A percentile compares a stretch with the other conserved stretches of the same genome.
phyloP scores from a whole-genome alignment of 2,888 invertebrate species.

The Xestia xanthographa region DNA sequence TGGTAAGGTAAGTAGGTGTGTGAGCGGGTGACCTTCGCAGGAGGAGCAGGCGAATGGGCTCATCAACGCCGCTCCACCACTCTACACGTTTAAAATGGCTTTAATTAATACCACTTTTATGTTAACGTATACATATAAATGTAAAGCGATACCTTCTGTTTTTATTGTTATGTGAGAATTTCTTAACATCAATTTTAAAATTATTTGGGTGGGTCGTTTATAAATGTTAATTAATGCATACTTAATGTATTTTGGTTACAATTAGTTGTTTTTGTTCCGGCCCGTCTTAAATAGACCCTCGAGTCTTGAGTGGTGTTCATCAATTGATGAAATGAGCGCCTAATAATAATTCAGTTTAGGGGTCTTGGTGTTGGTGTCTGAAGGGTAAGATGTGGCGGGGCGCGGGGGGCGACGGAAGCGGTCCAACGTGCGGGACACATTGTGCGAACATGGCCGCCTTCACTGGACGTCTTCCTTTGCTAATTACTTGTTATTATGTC shows the following conservation, averaged over 20 bases:
- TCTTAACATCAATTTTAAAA: conserved; percentile 61
- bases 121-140: conserved; percentile 68
- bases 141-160: conserved; percentile 60
- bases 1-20: conserved; percentile 76
- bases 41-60: conserved; percentile 82
- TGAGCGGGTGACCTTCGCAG: conserved; percentile 83
- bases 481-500: conserved; percentile 89
- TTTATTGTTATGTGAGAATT: conserved; percentile 63
- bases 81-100: conserved; percentile 75
- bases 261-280: conserved; percentile 33
- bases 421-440: conserved; percentile 87
- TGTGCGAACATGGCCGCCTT: conserved; percentile 84
- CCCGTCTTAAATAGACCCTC: conserved; percentile 36
- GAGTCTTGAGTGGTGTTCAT: conserved; percentile 58
- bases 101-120: conserved; percentile 77
- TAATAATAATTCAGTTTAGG: conserved; percentile 69
- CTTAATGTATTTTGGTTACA: conserved; percentile 47
- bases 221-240: conserved; percentile 66
- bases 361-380: conserved; percentile 59
- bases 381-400: conserved; percentile 66
- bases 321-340: conserved; percentile 70
- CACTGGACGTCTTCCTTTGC: conserved; percentile 80
- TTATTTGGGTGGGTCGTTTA: conserved; percentile 55
- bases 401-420: conserved; percentile 77
- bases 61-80: conserved; percentile 80